These are phyloP conservation scores for Aphaenogaster rudis DNA, from an alignment of 1,140 invertebrate species.

Conservation along the genomic window DNA sequence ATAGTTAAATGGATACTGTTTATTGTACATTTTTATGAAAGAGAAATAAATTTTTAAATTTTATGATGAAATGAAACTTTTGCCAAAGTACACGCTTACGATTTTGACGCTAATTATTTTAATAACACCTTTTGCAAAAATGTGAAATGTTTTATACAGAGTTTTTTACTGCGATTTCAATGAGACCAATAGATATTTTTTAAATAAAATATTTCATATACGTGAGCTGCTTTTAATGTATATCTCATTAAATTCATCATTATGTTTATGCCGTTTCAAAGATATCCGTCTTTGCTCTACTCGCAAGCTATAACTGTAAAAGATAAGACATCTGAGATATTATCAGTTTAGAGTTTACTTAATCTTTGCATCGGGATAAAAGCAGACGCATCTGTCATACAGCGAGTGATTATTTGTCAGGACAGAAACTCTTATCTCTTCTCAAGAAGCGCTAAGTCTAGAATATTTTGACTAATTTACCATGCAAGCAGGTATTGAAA, in stretches of 20 bases:
- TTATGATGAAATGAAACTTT: background rate
- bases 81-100: background rate
- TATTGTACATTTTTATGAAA: background rate
- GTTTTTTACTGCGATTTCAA: background rate
- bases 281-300: background rate
- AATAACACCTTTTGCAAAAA: background rate
- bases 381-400: conserved; percentile 9
- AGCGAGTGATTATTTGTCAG: conserved; percentile 23
- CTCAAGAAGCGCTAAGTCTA: background rate
- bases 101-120: background rate
- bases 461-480: background rate
- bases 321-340: conserved; percentile 21
- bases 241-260: background rate
- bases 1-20: background rate
- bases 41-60: background rate
- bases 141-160: background rate
- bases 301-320: conserved; percentile 8
- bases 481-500: conserved; percentile 32
- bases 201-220: background rate
- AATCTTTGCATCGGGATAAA: conserved; percentile 40
- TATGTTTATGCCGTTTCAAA: background rate
- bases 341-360: conserved; percentile 39
- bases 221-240: background rate
- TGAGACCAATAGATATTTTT: background rate
- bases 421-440: conserved; percentile 1